A percentile compares a stretch with the other conserved stretches of the same genome.
phyloP scores from a whole-genome alignment of 2,888 invertebrate genomes.

The Callinectes sapidus region DNA sequence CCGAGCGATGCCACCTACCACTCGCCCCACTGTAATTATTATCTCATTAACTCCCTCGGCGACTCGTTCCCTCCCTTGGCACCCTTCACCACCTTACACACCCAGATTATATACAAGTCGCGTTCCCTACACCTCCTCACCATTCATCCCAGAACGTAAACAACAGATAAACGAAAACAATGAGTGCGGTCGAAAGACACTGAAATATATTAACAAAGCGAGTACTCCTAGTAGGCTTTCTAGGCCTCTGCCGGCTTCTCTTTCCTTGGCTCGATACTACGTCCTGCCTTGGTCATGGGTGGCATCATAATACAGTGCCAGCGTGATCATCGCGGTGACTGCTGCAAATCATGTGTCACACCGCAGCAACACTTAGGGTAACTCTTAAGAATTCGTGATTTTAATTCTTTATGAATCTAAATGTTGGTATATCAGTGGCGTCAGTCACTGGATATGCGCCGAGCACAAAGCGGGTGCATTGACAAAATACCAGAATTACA shows the following conservation, averaged over 20 bases:
- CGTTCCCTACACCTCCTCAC: background rate
- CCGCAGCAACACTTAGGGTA: background rate
- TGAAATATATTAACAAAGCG: constrained; percentile 36
- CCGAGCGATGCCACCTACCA: constrained; percentile 19
- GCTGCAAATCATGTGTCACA: background rate
- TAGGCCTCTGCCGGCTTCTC: constrained; percentile 54
- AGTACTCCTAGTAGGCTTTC: constrained; percentile 33
- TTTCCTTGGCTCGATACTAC: constrained; percentile 52
- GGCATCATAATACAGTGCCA: constrained; percentile 26
- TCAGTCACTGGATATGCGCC: background rate
- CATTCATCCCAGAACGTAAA: background rate
- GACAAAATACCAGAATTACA: background rate
- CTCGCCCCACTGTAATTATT: constrained; percentile 44
- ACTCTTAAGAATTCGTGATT: background rate
- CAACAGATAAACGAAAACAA: background rate
- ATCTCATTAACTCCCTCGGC: constrained; percentile 43
- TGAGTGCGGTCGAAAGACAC: constrained; percentile 24
- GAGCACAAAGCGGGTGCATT: background rate
- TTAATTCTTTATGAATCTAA: background rate
- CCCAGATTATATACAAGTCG: background rate
- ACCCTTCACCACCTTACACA: constrained; percentile 3
- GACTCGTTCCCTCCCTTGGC: constrained; percentile 28
- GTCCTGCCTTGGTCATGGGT: constrained; percentile 36
- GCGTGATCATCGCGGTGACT: background rate
- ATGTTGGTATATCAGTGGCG: background rate